Evolutionary conservation across 2,888 invertebrate genomes (phyloP).

Genomic region (Tricholauxania praeusta): DNA sequence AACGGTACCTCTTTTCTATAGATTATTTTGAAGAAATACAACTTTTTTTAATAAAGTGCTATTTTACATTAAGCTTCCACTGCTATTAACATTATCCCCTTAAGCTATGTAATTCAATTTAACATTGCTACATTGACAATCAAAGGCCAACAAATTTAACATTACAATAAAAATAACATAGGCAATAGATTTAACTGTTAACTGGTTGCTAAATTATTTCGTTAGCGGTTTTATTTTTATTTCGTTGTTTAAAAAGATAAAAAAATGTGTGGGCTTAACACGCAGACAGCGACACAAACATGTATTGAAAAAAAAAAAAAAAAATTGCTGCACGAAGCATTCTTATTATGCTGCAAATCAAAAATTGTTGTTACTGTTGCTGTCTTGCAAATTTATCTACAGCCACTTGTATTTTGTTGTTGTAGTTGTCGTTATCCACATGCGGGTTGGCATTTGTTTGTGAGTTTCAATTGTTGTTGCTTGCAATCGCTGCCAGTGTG

Average conservation of each 20-base stretch:
- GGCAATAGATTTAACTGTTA: not conserved
- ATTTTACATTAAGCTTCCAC: too few species aligned
- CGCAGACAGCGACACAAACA: too few species aligned
- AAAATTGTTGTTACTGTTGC: constrained; percentile 10
- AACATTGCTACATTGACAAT: too few species aligned
- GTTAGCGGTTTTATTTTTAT: not conserved
- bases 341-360: not conserved
- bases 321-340: too few species aligned
- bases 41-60: too few species aligned
- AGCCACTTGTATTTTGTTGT: not conserved
- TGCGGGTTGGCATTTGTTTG: not conserved
- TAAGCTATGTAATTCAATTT: too few species aligned
- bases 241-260: not conserved
- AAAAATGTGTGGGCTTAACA: too few species aligned
- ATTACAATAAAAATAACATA: not conserved
- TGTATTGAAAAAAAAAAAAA: too few species aligned
- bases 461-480: not conserved
- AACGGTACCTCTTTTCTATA: too few species aligned
- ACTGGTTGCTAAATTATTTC: constrained; percentile 5
- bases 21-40: too few species aligned
- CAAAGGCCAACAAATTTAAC: too few species aligned
- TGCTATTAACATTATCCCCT: too few species aligned
- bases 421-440: not conserved
- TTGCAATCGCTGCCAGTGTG: not conserved
- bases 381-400: not conserved